Conservation (phyloP, 1,140 invertebrate genomes). For the Zaprionus africanus region DNA sequence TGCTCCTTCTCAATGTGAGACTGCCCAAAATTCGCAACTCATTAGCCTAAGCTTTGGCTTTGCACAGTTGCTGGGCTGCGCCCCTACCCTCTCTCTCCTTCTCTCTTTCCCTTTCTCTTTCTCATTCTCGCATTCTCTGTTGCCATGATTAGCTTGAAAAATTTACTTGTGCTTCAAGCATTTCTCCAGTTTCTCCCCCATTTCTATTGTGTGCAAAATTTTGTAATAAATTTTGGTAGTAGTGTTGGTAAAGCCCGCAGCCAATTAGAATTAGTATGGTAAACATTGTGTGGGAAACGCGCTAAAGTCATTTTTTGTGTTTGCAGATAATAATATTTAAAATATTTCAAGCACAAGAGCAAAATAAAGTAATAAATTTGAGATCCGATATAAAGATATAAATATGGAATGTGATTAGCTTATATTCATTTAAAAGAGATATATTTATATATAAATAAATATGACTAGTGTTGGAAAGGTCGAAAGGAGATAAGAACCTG, state of each 20-base stretch:
- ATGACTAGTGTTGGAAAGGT: too few species aligned
- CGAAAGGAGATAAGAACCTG: too few species aligned
- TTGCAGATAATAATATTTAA: neutral
- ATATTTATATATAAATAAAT: too few species aligned
- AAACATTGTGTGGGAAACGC: neutral
- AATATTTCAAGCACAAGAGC: neutral
- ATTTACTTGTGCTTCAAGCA: neutral
- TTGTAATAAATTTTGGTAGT: neutral
- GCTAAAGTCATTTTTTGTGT: too few species aligned
- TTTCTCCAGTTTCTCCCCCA: neutral
- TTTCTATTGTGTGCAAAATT: neutral
- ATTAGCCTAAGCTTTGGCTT: conserved; percentile 49
- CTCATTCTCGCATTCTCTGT: neutral
- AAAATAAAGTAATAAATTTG: too few species aligned
- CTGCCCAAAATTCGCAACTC: conserved; percentile 59
- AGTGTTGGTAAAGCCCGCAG: conserved; percentile 2
- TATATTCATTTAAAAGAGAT: too few species aligned
- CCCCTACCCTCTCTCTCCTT: too few species aligned
- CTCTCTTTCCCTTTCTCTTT: neutral
- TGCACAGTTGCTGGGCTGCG: conserved; percentile 24
- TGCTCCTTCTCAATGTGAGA: conserved; percentile 30
- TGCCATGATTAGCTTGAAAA: conserved; percentile 5
- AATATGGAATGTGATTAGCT: too few species aligned
- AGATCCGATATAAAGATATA: too few species aligned
- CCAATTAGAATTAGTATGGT: conserved; percentile 1